Evolutionary conservation across 2,113 vertebrate species (phyloP).

Genomic region (Indri indri): DNA sequence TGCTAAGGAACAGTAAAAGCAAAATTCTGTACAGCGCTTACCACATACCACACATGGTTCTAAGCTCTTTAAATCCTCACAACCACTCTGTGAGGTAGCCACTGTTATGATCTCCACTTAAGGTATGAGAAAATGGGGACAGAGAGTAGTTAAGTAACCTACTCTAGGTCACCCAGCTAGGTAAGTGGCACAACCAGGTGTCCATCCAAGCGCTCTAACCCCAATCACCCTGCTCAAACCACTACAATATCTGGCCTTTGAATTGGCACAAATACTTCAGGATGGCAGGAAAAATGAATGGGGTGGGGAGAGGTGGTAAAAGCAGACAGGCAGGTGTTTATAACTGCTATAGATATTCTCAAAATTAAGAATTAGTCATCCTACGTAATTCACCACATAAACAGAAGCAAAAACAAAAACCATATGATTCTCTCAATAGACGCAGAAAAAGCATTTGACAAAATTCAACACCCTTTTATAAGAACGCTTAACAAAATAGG

Average conservation of each 20-base stretch:
- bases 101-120: neutral
- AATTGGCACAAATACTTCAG: neutral
- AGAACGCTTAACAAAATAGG: too few species aligned
- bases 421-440: too few species aligned
- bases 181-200: neutral
- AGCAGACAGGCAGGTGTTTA: neutral
- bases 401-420: too few species aligned
- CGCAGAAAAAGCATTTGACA: too few species aligned
- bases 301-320: neutral
- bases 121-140: neutral
- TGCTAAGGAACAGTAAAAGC: neutral
- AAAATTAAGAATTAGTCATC: neutral
- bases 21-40: neutral
- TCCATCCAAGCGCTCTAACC: neutral
- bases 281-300: neutral
- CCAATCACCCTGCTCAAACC: neutral
- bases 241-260: neutral
- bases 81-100: neutral
- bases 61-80: neutral
- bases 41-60: neutral
- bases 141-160: neutral
- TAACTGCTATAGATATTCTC: neutral
- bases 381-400: too few species aligned
- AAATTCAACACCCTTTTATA: too few species aligned
- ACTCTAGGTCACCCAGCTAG: neutral